Percentiles rank a stretch among this genome's conserved stretches.
These are phyloP conservation scores for Drosophila nr. fundita DNA, from an alignment of 2,888 invertebrate genomes.

Conservation along the genomic window DNA sequence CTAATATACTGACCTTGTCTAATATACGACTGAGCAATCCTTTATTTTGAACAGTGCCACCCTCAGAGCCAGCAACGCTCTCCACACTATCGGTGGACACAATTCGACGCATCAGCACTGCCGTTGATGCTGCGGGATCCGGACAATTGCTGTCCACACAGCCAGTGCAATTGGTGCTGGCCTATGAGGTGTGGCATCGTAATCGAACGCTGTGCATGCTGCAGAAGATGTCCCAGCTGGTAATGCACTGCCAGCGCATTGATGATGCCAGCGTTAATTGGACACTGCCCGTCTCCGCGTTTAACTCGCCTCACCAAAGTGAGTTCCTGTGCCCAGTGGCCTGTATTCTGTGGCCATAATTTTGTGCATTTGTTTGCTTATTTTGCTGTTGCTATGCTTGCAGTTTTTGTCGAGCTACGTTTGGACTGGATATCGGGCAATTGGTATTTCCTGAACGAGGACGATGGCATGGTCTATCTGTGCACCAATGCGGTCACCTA, in stretches of 20 bases:
- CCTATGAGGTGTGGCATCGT: slow-evolving; percentile 89
- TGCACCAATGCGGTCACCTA: slow-evolving; percentile 88
- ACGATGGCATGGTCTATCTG: slow-evolving; percentile 89
- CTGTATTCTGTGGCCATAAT: slow-evolving; percentile 31
- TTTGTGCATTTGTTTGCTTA: slow-evolving; percentile 40
- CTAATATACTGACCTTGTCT: not conserved
- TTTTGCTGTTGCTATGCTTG: slow-evolving; percentile 43
- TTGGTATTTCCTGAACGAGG: slow-evolving; percentile 93
- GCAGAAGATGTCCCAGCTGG: slow-evolving; percentile 85
- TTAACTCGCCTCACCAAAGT: slow-evolving; percentile 89
- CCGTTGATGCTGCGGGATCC: slow-evolving; percentile 61
- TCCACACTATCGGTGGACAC: slow-evolving; percentile 89
- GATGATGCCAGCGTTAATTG: slow-evolving; percentile 88
- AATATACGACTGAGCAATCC: not conserved
- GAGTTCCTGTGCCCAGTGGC: slow-evolving; percentile 57
- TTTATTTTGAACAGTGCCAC: slow-evolving; percentile 87
- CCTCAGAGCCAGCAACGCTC: slow-evolving; percentile 87
- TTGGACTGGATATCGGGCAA: slow-evolving; percentile 94
- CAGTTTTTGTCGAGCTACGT: slow-evolving; percentile 91
- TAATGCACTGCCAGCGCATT: slow-evolving; percentile 88
- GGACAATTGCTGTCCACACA: slow-evolving; percentile 83
- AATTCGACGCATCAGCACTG: slow-evolving; percentile 87
- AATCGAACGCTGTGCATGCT: slow-evolving; percentile 91
- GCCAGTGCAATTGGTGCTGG: slow-evolving; percentile 77
- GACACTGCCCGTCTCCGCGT: slow-evolving; percentile 87